Percentiles rank a stretch among this genome's conserved stretches.
These are phyloP conservation scores for Botrylloides violaceus DNA, from an alignment of 23 tunicate genomes.

Conservation along the genomic window DNA sequence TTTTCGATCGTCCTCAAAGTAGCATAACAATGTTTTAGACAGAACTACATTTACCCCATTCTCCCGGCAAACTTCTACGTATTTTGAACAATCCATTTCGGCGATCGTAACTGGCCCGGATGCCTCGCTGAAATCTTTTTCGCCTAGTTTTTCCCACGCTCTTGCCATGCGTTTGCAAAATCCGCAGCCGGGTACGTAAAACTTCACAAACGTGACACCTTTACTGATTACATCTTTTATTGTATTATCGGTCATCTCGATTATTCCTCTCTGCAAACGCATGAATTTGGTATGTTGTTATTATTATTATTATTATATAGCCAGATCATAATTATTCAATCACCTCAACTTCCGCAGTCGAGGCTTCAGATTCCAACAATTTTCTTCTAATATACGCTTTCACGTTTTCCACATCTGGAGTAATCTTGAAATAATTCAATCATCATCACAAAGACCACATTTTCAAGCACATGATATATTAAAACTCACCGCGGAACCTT, in stretches of 20 bases:
- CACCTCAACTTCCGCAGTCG: no score
- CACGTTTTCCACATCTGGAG: no score
- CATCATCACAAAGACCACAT: no score
- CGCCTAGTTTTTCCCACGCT: constrained; percentile 65
- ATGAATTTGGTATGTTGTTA: no score
- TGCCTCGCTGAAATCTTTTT: constrained; percentile 23
- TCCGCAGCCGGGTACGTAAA: constrained; percentile 93
- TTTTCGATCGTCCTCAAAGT: no score
- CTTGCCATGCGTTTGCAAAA: constrained; percentile 69
- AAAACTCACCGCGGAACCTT: constrained; percentile 45
- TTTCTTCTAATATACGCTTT: neutral
- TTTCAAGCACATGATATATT: no score
- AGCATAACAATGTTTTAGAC: no score
- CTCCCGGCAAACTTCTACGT: constrained; percentile 31
- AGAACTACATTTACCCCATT: constrained; percentile 51
- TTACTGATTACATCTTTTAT: constrained; percentile 51
- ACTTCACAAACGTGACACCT: constrained; percentile 67
- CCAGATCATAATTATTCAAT: no score
- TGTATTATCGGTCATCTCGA: constrained; percentile 32
- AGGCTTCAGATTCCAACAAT: no score
- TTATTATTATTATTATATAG: no score
- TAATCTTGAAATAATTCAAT: no score
- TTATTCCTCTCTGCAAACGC: constrained; percentile 11
- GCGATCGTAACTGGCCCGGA: constrained; percentile 33
- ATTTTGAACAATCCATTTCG: constrained; percentile 65